phyloP scores from a whole-genome alignment of 2,797 vertebrate species.

The Acanthurus lineatus region DNA sequence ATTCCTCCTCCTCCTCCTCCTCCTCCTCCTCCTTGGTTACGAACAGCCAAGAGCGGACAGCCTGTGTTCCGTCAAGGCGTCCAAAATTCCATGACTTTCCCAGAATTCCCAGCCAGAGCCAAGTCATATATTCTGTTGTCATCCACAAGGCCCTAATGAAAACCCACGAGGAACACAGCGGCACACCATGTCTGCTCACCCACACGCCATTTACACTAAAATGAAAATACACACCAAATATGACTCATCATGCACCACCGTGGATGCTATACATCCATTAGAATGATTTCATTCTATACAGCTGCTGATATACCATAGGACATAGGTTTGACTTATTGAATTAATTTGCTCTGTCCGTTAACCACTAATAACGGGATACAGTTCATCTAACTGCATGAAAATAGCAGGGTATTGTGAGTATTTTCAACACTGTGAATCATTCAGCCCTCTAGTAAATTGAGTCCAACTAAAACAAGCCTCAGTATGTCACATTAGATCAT shows the following conservation, averaged over 20 bases:
- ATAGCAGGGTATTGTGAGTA: constrained; percentile 46
- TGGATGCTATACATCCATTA: constrained; percentile 33
- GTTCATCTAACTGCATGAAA: constrained; percentile 49
- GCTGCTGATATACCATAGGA: constrained; percentile 39
- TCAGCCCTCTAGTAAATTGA: not conserved
- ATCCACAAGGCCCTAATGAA: constrained; percentile 79
- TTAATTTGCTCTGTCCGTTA: constrained; percentile 47
- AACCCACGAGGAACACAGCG: constrained; percentile 71
- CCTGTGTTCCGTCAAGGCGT: constrained; percentile 84
- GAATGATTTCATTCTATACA: constrained; percentile 31
- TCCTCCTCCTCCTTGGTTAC: constrained; percentile 38
- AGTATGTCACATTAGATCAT: constrained; percentile 49
- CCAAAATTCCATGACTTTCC: constrained; percentile 87
- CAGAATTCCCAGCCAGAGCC: constrained; percentile 78
- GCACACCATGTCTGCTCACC: constrained; percentile 51
- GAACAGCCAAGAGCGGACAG: constrained; percentile 76
- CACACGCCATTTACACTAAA: constrained; percentile 52
- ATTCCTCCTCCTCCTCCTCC: constrained; percentile 50
- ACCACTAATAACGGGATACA: constrained; percentile 68
- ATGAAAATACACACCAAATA: constrained; percentile 42
- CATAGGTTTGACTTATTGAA: constrained; percentile 56
- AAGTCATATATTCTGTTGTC: constrained; percentile 85
- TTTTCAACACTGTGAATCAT: constrained; percentile 63
- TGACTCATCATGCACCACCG: constrained; percentile 29
- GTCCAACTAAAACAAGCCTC: constrained; percentile 60